phyloP scores from a whole-genome alignment of 2,797 vertebrate genomes.

The Cottoperca gobio region DNA sequence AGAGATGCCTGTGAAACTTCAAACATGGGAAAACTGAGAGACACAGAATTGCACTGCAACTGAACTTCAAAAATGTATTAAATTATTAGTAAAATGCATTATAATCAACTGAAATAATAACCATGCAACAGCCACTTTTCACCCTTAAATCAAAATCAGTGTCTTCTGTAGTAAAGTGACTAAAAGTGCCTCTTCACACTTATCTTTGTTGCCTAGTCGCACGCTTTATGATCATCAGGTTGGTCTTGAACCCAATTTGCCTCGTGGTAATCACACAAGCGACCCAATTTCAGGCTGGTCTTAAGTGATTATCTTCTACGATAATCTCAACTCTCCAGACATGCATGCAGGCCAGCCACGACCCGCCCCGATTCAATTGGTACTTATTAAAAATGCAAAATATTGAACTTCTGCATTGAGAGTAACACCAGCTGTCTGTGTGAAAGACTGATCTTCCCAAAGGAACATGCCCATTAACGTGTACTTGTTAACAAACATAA shows the following conservation, averaged over 20 bases:
- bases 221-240: conserved; percentile 31
- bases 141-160: background rate
- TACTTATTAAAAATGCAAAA: background rate
- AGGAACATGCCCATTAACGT: background rate
- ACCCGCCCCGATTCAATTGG: background rate
- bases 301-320: conserved; percentile 51
- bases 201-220: background rate
- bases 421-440: background rate
- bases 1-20: background rate
- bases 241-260: conserved; percentile 31
- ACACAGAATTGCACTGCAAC: background rate
- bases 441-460: background rate
- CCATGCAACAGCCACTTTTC: background rate
- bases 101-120: background rate
- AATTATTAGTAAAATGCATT: background rate
- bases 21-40: background rate
- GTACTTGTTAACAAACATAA: no score
- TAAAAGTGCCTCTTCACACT: background rate
- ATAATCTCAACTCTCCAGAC: conserved; percentile 37
- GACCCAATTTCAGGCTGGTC: conserved; percentile 15
- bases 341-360: background rate
- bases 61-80: background rate
- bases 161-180: background rate
- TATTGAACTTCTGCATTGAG: background rate
- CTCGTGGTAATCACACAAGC: conserved; percentile 30